Conservation (phyloP, 2,888 invertebrate species). For the Eueremaeus valkanovi region DNA sequence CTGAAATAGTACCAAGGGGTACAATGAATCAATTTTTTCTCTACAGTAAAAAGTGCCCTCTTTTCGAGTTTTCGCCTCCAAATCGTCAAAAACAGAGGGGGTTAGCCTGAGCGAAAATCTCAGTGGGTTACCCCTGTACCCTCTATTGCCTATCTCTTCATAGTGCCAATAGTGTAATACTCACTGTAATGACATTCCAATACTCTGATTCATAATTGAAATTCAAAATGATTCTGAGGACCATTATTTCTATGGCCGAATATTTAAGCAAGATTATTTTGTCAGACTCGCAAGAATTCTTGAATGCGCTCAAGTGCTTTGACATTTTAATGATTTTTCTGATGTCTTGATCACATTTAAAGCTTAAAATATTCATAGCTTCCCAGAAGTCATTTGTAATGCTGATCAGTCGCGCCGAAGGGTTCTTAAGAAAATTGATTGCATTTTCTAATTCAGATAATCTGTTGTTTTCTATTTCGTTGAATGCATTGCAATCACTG, state of each 20-base stretch:
- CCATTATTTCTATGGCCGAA: conserved; percentile 84
- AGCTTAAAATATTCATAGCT: conserved; percentile 56
- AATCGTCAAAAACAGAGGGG: too few species aligned
- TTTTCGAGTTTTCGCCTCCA: too few species aligned
- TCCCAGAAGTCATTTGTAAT: too few species aligned
- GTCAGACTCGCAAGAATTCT: conserved; percentile 88
- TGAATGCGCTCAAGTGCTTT: conserved; percentile 68
- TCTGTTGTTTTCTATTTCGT: background rate
- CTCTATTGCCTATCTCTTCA: too few species aligned
- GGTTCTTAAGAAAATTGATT: background rate
- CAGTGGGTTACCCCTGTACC: too few species aligned
- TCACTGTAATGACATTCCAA: too few species aligned
- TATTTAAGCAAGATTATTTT: conserved; percentile 83
- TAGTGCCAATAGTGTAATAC: too few species aligned
- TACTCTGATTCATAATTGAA: too few species aligned
- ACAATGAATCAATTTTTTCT: too few species aligned
- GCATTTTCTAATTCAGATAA: background rate
- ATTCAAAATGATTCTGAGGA: background rate
- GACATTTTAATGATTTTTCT: conserved; percentile 65
- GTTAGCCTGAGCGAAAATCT: too few species aligned
- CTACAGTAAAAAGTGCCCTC: too few species aligned
- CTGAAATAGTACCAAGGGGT: too few species aligned
- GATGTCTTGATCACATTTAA: conserved; percentile 89
- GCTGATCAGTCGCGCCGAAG: background rate
- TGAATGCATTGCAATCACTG: background rate